A percentile compares a stretch with the other conserved stretches of the same genome.
These are phyloP conservation scores for Apodemia mormo DNA, from an alignment of 2,888 invertebrate species.

Conservation along the genomic window DNA sequence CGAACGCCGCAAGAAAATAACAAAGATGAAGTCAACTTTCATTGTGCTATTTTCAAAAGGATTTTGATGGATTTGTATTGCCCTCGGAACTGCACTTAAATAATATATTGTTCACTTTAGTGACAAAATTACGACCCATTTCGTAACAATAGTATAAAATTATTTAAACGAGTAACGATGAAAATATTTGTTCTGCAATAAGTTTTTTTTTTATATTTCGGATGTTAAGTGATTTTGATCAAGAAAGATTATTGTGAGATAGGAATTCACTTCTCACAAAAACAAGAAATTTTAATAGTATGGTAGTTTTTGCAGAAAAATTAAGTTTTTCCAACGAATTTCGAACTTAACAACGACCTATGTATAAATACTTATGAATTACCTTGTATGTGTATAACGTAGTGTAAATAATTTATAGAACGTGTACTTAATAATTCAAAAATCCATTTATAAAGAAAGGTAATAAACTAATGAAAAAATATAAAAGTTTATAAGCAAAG, in stretches of 20 bases:
- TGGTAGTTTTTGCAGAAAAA: too few species aligned
- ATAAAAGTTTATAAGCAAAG: too few species aligned
- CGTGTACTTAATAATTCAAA: too few species aligned
- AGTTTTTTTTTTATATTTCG: not conserved
- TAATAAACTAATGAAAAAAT: too few species aligned
- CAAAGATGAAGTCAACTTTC: constrained; percentile 70
- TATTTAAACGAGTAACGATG: not conserved
- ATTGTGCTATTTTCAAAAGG: constrained; percentile 72
- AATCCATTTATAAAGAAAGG: too few species aligned
- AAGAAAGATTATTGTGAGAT: not conserved
- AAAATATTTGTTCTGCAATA: not conserved
- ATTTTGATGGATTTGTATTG: constrained; percentile 64
- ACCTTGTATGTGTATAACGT: too few species aligned
- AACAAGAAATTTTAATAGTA: too few species aligned
- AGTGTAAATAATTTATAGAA: too few species aligned
- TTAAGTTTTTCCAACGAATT: too few species aligned
- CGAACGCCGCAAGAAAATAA: constrained; percentile 71
- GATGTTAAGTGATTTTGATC: not conserved
- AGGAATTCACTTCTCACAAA: not conserved
- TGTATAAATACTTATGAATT: too few species aligned
- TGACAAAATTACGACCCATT: constrained; percentile 24
- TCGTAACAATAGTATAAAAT: constrained; percentile 21
- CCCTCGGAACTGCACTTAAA: constrained; percentile 47
- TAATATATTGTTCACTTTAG: constrained; percentile 28
- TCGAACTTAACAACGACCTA: too few species aligned